Base-by-base conservation (phyloP, 2,888 invertebrate genomes). In the Archaeoteleia sp. region DNA sequence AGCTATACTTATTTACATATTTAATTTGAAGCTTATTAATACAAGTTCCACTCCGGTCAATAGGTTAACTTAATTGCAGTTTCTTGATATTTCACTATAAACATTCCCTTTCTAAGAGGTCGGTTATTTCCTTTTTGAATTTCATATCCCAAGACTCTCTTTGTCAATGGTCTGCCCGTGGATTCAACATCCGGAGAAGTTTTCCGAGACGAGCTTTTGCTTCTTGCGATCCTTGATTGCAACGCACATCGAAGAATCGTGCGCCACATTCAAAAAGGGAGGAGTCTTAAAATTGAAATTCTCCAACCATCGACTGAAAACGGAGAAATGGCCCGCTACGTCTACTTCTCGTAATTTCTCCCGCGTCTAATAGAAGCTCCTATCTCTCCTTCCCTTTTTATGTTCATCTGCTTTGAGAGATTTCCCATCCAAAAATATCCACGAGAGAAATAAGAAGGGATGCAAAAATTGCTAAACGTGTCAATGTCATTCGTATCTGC, bases 281-380 rank as follows among this genome's bases (percentile, higher is more conserved):
- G 54, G 23, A 60, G 54, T 45, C 37, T 29, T 32, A 49, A 66
- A 49, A 66, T 66, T 54, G 66, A 66, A 66, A 66, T 54, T 66
- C 54, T 49, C 54, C 60, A 54, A 48, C 37, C 60, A 66, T 66
- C 58, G 57, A 43, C 32, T 15, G 43, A 43, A 60, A 60, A 48
- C 48, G 66, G 32, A 43, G 49, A 49, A 67, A 49, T 46, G 54
- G 66, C 49, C 37, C 43, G 53, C 53, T 34, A 37, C 51, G 42
- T 45, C 57, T 53, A 42, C 51, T 46, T 12, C 45, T 54, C 54
- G 42, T 48, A 42, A 58, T 58, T 60, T 60, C 51, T 42, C 58
- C 48, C 23, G 25, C 48, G 42, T 42, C 54, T 42, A 54, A 58
- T 53, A 42, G 48, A 58, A 60, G 43, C 58, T 66, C 54, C 29